These are phyloP conservation scores for Melanocharis versteri DNA, from an alignment of 2,113 vertebrate genomes.

Conservation along the genomic window DNA sequence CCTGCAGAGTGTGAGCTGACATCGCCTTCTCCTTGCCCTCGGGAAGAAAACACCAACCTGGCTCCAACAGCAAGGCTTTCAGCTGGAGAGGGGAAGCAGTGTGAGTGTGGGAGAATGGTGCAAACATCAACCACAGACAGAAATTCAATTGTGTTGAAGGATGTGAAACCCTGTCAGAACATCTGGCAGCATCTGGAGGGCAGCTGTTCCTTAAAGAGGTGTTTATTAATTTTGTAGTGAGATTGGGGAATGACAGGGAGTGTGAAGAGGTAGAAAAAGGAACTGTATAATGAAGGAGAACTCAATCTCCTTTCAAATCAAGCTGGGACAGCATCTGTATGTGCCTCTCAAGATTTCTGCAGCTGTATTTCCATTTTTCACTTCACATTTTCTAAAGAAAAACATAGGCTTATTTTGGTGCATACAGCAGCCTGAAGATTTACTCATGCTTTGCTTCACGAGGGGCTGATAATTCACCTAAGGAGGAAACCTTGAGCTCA, in stretches of 20 bases:
- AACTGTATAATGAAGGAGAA: background rate
- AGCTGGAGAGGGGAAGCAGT: background rate
- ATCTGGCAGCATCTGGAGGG: background rate
- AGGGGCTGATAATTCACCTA: background rate
- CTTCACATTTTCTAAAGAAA: background rate
- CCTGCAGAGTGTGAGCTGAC: background rate
- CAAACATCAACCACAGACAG: background rate
- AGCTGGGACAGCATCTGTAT: background rate
- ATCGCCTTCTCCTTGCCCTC: background rate
- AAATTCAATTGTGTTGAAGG: background rate
- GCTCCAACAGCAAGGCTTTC: background rate
- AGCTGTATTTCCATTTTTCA: background rate
- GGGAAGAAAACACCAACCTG: background rate
- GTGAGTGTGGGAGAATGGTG: background rate
- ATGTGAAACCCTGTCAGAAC: background rate
- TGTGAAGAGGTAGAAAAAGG: background rate
- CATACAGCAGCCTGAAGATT: background rate
- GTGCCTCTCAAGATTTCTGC: background rate
- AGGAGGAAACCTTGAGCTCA: background rate
- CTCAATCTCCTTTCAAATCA: background rate
- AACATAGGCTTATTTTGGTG: background rate
- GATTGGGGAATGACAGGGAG: background rate
- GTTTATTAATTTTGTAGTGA: background rate
- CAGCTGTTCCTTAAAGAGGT: background rate
- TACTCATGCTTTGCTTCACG: background rate